Conservation (phyloP, 2,113 vertebrate genomes). For the Nettapus auritus region DNA sequence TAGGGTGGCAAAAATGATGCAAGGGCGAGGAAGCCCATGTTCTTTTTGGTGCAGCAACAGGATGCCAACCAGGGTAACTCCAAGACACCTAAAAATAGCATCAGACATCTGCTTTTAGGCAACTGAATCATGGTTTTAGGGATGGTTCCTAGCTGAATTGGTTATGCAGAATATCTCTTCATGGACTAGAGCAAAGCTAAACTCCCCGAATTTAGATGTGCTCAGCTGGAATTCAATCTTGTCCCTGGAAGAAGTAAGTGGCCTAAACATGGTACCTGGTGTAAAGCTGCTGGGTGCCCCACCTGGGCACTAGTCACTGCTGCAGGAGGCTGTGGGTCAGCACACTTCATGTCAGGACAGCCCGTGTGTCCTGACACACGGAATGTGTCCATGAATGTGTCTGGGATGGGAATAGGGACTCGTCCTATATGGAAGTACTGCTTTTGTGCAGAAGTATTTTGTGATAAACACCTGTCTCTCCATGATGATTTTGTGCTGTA, state of each 20-base stretch:
- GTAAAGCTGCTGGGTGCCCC: no score
- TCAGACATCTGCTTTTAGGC: neutral
- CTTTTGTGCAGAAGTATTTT: neutral
- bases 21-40: neutral
- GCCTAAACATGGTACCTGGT: neutral
- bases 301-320: neutral
- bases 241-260: neutral
- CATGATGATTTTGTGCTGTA: rapidly evolving
- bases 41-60: neutral
- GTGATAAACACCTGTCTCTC: rapidly evolving
- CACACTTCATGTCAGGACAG: rapidly evolving
- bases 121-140: neutral
- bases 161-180: neutral
- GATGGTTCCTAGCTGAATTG: neutral
- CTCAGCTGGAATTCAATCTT: rapidly evolving
- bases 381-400: no score
- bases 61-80: neutral
- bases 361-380: no score
- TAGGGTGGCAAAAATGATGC: neutral
- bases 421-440: neutral
- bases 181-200: neutral
- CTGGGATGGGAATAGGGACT: neutral
- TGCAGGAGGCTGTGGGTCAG: neutral
- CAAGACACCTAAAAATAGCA: conserved; percentile 6
- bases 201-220: neutral